These are phyloP conservation scores for Zaprionus nigranus DNA, from an alignment of 1,140 invertebrate genomes.

Conservation along the genomic window DNA sequence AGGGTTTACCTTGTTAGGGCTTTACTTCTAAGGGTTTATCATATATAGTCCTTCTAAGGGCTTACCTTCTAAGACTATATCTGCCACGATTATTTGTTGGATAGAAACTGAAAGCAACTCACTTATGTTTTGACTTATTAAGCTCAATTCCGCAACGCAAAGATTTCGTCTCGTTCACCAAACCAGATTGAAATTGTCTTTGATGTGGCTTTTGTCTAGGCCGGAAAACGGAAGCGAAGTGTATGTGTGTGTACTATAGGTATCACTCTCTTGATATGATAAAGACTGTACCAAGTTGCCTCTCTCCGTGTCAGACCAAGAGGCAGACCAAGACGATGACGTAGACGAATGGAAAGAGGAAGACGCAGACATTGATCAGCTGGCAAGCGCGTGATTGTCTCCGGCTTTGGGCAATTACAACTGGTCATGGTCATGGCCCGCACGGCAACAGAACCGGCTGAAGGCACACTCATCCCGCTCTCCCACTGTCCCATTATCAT, in stretches of 20 bases:
- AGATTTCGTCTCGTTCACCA: neutral
- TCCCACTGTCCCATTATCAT: neutral
- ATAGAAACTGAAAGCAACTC: neutral
- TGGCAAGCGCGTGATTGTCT: neutral
- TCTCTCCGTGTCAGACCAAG: neutral
- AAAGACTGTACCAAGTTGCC: neutral
- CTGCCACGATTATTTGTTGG: neutral
- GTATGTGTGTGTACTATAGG: neutral
- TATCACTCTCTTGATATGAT: neutral
- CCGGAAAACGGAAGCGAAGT: neutral
- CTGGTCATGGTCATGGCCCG: conserved; percentile 1
- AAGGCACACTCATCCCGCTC: neutral
- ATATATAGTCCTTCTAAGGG: too few relatives aligned
- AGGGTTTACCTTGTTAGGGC: too few relatives aligned
- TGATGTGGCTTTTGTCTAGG: neutral
- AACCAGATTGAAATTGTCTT: neutral
- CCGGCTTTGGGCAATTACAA: conserved; percentile 1
- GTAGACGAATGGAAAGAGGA: neutral
- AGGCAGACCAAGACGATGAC: too few relatives aligned
- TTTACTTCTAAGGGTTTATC: too few relatives aligned
- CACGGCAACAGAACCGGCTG: neutral
- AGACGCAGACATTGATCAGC: neutral
- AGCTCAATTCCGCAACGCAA: neutral
- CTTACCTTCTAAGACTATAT: too few relatives aligned
- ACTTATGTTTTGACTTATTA: neutral